Base-by-base conservation (phyloP, 2,113 vertebrate genomes). In the Progne subis region DNA sequence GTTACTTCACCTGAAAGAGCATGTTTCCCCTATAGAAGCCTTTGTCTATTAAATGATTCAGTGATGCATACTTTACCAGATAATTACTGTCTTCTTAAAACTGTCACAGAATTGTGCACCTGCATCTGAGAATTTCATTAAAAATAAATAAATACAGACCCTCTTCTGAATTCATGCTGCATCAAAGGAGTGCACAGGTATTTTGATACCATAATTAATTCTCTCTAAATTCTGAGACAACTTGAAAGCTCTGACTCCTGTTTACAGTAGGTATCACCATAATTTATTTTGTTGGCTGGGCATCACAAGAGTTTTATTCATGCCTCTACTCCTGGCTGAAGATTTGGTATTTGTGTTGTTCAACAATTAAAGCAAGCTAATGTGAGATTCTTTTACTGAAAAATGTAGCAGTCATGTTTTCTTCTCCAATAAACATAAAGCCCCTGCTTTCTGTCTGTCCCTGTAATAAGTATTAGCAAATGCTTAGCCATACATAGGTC, bases 41-140 rank as follows among this genome's bases (percentile, higher is more conserved):
- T 93, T 72, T 88, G 80, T 52, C 57, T 89, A 61, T 60, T 82
- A 92, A 74, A 88, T 74, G 50, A 70, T 95, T 90, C 14, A 3
- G 24, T 88, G 76, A 77, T 88, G 68, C 67, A 74, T 88, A 57
- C 41, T 94, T 92, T 85, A 82, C 28, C 55, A 85, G 49, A 34
- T 95, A 90, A 96, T 94, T 93, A 47, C 76, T 71, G 23, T 83
- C 76, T 65, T 92, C 82, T 86, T 93, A 83, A 93, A 88, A 57
- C 68, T 57, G 55, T 90, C 68, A 55, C 59, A 90, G 76, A 93
- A 83, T 70, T 95, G 52, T 86, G 64, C 82, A 83, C 59, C 88
- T 93, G 82, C 59, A 52, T 92, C 12, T 70, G 59, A 88, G 55
- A 79, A 90, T 90, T 86, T 39, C 29, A 88, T 94, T 95, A 90